These are phyloP conservation scores for Labroides dimidiatus DNA, from an alignment of 2,797 vertebrate genomes.

Conservation along the genomic window DNA sequence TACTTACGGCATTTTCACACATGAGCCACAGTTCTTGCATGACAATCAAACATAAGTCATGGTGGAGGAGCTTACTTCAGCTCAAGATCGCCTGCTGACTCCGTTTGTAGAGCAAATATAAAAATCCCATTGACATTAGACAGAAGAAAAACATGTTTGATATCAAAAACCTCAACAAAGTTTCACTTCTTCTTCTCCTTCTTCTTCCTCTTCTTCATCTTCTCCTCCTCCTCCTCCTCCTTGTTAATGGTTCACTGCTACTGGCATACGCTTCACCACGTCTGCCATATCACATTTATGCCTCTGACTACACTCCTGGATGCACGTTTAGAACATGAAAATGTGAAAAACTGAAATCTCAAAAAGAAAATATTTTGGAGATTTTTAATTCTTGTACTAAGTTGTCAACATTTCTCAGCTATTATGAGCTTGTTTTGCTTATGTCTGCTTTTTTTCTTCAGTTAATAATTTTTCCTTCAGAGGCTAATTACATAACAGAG, in stretches of 20 bases:
- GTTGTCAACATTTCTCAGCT: slow-evolving; percentile 3
- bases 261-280: background rate
- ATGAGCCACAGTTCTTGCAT: no score
- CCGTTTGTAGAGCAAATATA: background rate
- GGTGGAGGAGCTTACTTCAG: no score
- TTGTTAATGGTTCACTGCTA: background rate
- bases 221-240: background rate
- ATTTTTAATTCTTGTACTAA: background rate
- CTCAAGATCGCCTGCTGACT: background rate
- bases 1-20: no score
- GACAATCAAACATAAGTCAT: no score
- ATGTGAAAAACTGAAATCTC: background rate
- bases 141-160: no score
- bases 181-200: background rate
- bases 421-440: background rate
- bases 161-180: no score
- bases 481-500: slow-evolving; percentile 20
- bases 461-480: slow-evolving; percentile 11
- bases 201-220: no score
- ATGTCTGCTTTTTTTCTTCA: background rate
- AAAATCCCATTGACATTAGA: background rate
- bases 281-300: slow-evolving; percentile 11
- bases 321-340: slow-evolving; percentile 4
- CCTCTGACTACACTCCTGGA: background rate
- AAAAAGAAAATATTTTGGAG: background rate